These are phyloP conservation scores for Gallinago stenura DNA, from an alignment of 2,797 vertebrate species.

Conservation along the genomic window DNA sequence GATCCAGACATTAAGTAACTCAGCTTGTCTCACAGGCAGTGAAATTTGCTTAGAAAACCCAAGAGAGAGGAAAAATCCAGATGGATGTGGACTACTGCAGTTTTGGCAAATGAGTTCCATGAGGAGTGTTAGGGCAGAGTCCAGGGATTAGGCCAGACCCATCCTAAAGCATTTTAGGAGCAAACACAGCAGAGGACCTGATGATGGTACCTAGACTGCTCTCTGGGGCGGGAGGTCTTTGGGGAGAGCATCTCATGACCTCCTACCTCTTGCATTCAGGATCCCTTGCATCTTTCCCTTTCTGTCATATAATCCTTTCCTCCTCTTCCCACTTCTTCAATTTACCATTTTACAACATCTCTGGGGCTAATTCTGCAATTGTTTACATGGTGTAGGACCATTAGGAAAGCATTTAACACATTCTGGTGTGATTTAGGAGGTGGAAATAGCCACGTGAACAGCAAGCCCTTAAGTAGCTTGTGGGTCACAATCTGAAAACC, in stretches of 20 bases:
- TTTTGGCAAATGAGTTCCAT: background rate
- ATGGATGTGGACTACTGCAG: background rate
- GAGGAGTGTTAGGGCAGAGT: background rate
- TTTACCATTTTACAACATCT: background rate
- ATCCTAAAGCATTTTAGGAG: background rate
- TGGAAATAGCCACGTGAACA: background rate
- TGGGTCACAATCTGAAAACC: background rate
- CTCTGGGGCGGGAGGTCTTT: background rate
- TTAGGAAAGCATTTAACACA: background rate
- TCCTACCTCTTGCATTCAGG: background rate
- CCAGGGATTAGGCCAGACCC: rapidly evolving
- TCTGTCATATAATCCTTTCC: background rate
- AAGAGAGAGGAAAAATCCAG: background rate
- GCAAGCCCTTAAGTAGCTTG: background rate
- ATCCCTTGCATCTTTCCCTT: background rate
- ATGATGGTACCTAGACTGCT: background rate
- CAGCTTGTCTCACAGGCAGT: background rate
- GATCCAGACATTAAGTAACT: background rate
- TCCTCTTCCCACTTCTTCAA: background rate
- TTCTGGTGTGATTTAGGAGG: background rate
- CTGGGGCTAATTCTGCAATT: background rate
- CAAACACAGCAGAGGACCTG: background rate
- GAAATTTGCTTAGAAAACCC: slow-evolving; percentile 10
- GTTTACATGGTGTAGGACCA: background rate
- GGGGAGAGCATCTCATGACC: background rate